Percentiles rank a stretch among this genome's conserved stretches.
Conservation (phyloP, 2,113 vertebrate genomes). For the Pollachius pollachius region DNA sequence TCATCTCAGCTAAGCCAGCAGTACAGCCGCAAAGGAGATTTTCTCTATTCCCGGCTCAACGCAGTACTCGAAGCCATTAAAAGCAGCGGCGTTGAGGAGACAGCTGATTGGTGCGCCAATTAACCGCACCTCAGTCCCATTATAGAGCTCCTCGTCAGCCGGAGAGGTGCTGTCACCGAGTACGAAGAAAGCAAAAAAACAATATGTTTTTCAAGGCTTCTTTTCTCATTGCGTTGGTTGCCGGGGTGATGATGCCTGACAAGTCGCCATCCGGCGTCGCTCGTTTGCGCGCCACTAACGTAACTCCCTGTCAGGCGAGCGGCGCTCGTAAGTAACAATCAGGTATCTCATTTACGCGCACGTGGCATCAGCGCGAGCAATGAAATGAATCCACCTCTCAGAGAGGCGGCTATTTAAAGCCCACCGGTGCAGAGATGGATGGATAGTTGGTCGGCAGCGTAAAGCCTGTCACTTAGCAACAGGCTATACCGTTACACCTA, state of each 20-base stretch:
- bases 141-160: no score
- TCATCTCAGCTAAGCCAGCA: no score
- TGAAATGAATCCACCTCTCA: slow-evolving; percentile 6
- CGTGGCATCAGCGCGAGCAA: not conserved
- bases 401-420: slow-evolving; percentile 13
- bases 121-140: no score
- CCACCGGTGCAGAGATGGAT: no score
- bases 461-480: slow-evolving; percentile 5
- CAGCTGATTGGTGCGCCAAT: no score
- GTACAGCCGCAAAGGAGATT: no score
- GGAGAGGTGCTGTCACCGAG: no score
- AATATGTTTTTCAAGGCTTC: no score
- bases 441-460: not conserved
- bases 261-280: not conserved
- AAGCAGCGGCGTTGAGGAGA: no score
- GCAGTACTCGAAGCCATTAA: no score
- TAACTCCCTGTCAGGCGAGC: slow-evolving; percentile 20
- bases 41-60: no score
- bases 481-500: not conserved
- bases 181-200: no score
- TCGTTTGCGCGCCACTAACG: not conserved
- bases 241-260: slow-evolving; percentile 4
- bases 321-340: slow-evolving; percentile 28
- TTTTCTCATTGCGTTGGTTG: slow-evolving; percentile 15
- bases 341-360: slow-evolving; percentile 10